Evolutionary conservation across 1,140 invertebrate species (phyloP).

Genomic region (Plutomurus gul): DNA sequence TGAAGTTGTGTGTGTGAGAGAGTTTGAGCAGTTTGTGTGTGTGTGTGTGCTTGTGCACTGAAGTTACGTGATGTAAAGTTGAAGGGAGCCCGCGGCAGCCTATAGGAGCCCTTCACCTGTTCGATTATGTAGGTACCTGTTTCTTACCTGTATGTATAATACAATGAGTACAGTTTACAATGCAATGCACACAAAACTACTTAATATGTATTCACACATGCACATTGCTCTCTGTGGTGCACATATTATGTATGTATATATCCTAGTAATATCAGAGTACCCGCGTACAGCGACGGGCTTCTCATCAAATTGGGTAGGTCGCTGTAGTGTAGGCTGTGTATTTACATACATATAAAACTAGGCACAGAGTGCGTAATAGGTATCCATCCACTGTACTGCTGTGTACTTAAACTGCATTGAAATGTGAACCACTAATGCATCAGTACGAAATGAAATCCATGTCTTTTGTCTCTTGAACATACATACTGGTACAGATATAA

Average conservation of each 20-base stretch:
- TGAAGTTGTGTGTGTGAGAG: too few relatives aligned
- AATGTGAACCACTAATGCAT: background rate
- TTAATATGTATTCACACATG: too few relatives aligned
- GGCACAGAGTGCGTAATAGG: background rate
- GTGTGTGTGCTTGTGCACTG: background rate
- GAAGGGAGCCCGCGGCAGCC: background rate
- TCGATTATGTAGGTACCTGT: conserved; percentile 12
- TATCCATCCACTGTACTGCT: too few relatives aligned
- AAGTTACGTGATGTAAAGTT: background rate
- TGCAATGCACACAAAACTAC: too few relatives aligned
- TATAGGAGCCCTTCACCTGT: conserved; percentile 17
- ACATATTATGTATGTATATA: too few relatives aligned
- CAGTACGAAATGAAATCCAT: background rate
- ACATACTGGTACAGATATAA: background rate
- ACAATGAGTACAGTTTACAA: too few relatives aligned
- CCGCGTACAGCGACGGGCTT: too few relatives aligned
- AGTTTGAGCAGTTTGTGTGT: background rate
- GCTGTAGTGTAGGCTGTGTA: too few relatives aligned
- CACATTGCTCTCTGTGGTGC: too few relatives aligned
- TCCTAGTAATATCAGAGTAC: too few relatives aligned
- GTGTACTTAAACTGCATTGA: too few relatives aligned
- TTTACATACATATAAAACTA: background rate
- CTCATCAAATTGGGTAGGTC: too few relatives aligned
- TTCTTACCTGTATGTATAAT: background rate
- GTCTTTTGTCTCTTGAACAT: background rate